Percentiles rank a stretch among this genome's conserved stretches.
Evolutionary conservation across 1,140 invertebrate genomes (phyloP).

Genomic region (Metaphire vulgaris): DNA sequence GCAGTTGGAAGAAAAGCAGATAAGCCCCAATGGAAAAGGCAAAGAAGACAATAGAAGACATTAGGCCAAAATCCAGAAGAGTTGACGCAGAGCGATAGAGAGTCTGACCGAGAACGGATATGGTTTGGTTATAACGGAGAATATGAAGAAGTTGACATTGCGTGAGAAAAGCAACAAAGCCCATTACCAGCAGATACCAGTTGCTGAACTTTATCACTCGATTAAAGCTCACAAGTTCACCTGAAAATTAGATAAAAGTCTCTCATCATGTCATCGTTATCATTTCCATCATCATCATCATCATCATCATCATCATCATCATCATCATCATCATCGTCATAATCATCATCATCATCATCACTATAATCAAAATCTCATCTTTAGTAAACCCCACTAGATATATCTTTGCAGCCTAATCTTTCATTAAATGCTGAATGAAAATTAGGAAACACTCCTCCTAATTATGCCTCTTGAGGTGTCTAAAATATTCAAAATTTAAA

Average conservation of each 20-base stretch:
- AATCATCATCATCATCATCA: not conserved
- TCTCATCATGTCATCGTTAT: not conserved
- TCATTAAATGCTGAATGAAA: too few relatives aligned
- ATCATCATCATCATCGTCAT: conserved; percentile 2
- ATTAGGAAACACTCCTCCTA: too few relatives aligned
- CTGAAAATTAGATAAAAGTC: too few relatives aligned
- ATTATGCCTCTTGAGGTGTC: too few relatives aligned
- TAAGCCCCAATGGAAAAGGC: not conserved
- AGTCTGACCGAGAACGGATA: not conserved
- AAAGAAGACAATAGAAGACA: not conserved
- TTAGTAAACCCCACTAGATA: too few relatives aligned
- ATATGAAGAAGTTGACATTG: not conserved
- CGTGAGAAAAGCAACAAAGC: not conserved
- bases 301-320: conserved; percentile 2
- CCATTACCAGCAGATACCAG: not conserved
- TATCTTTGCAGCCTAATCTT: too few relatives aligned
- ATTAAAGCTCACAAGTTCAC: not conserved
- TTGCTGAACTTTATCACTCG: not conserved
- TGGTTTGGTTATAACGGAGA: not conserved
- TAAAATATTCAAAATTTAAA: too few relatives aligned
- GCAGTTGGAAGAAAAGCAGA: not conserved
- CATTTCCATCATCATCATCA: not conserved
- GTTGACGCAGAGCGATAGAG: not conserved
- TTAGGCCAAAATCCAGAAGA: not conserved
- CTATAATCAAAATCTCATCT: too few relatives aligned